phyloP scores from a whole-genome alignment of 2,113 vertebrate species.

The Laticauda colubrina region DNA sequence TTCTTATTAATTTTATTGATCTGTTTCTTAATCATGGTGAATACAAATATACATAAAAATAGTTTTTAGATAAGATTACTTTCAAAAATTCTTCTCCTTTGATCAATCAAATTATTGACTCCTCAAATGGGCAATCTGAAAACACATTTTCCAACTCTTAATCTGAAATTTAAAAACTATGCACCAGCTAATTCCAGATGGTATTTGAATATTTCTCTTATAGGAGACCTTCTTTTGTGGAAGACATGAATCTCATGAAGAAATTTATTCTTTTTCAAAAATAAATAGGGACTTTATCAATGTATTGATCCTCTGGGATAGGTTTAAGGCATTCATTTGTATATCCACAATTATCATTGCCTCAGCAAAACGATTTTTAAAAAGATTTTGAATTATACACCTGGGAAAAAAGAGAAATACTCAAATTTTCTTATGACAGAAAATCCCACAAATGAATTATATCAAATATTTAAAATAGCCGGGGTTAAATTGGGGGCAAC shows the following conservation, averaged over 20 bases:
- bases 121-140: neutral
- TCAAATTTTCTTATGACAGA: neutral
- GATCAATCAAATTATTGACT: neutral
- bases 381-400: neutral
- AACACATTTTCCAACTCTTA: neutral
- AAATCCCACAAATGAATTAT: neutral
- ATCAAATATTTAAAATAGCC: neutral
- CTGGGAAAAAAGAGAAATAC: neutral
- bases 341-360: neutral
- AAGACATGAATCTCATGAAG: neutral
- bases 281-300: neutral
- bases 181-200: neutral
- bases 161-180: neutral
- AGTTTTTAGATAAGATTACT: neutral
- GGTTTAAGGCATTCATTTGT: neutral
- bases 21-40: constrained; percentile 28
- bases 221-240: neutral
- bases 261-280: neutral
- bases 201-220: neutral
- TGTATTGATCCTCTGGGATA: neutral
- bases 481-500: neutral
- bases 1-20: constrained; percentile 45
- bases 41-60: constrained; percentile 31
- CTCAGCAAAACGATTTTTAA: neutral
- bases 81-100: neutral